Evolutionary conservation across 2,113 vertebrate genomes (phyloP).

Genomic region (rat (Rattus norvegicus)): DNA sequence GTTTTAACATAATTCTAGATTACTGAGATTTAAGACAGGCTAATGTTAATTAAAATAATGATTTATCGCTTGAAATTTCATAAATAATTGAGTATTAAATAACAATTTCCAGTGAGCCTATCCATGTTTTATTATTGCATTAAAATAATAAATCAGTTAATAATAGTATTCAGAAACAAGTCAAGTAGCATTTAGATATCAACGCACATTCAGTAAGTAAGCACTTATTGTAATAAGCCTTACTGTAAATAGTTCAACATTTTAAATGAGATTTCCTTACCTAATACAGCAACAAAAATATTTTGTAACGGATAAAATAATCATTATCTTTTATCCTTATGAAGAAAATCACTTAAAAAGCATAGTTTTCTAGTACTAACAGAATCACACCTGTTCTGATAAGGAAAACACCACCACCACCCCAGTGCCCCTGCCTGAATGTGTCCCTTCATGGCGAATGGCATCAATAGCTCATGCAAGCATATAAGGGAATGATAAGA

Average conservation of each 20-base stretch:
- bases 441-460: neutral
- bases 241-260: neutral
- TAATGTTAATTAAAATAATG: constrained; percentile 77
- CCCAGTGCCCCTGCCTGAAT: too few species aligned
- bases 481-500: neutral
- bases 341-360: neutral
- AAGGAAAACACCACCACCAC: neutral
- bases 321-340: neutral
- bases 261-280: neutral
- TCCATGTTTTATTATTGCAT: neutral
- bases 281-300: neutral
- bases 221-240: too few species aligned
- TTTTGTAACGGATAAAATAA: neutral
- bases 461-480: neutral
- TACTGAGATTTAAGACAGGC: constrained; percentile 74
- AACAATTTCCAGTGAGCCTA: neutral
- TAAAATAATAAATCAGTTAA: neutral
- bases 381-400: neutral
- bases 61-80: neutral
- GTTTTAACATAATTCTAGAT: constrained; percentile 71
- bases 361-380: neutral
- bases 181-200: neutral
- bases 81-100: constrained; percentile 5
- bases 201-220: neutral
- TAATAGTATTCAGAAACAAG: constrained; percentile 4